Conservation (phyloP, 2,888 invertebrate species). For the Eilema griseolum region DNA sequence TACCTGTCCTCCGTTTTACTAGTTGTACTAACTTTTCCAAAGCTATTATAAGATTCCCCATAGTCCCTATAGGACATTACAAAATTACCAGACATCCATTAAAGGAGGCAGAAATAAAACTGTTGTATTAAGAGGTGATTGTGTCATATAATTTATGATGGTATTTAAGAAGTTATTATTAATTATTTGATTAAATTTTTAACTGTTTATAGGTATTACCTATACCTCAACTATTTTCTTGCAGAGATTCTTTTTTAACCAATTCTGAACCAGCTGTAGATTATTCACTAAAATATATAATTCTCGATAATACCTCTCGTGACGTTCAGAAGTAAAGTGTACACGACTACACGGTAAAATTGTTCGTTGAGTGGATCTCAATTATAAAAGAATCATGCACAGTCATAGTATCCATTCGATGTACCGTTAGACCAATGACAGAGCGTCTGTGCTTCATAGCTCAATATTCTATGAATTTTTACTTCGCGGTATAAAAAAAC, state of each 20-base stretch:
- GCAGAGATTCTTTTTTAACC: too few relatives aligned
- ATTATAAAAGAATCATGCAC: constrained; percentile 79
- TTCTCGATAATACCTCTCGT: constrained; percentile 37
- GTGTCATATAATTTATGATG: not conserved
- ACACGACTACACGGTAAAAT: constrained; percentile 25
- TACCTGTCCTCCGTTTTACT: constrained; percentile 12
- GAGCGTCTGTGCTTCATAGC: constrained; percentile 41
- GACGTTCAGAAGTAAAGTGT: constrained; percentile 48
- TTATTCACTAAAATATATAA: constrained; percentile 16
- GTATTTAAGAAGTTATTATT: not conserved
- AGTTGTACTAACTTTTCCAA: constrained; percentile 10
- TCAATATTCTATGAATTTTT: constrained; percentile 22
- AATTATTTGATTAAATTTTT: not conserved
- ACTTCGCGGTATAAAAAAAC: constrained; percentile 12
- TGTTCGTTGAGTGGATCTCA: constrained; percentile 64
- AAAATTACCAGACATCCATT: too few relatives aligned
- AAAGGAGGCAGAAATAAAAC: not conserved
- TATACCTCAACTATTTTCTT: too few relatives aligned
- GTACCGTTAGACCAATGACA: constrained; percentile 80
- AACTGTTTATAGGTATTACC: not conserved
- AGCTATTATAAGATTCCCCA: too few relatives aligned
- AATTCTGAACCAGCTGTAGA: not conserved
- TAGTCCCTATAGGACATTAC: too few relatives aligned
- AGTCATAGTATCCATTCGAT: constrained; percentile 77
- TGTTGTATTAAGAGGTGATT: not conserved